Evolutionary conservation across 2,888 invertebrate genomes (phyloP).

Genomic region (Sarcophaga subvicina): DNA sequence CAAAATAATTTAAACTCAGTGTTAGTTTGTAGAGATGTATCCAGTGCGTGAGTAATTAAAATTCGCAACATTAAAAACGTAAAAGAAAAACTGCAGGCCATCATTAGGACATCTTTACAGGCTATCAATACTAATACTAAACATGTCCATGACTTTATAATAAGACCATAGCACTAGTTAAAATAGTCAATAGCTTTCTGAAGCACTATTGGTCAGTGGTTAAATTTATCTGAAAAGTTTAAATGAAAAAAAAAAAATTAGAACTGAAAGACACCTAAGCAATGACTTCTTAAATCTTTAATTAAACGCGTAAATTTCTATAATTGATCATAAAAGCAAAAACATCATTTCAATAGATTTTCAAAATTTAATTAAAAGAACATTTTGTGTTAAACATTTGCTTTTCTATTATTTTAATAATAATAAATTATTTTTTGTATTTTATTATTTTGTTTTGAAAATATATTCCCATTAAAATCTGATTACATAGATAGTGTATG

Average conservation of each 20-base stretch:
- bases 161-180: constrained; percentile 9
- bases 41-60: constrained; percentile 68
- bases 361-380: constrained; percentile 15
- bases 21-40: constrained; percentile 35
- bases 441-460: not conserved
- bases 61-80: constrained; percentile 60
- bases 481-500: constrained; percentile 34
- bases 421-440: constrained; percentile 8
- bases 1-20: constrained; percentile 64
- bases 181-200: constrained; percentile 6
- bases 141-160: constrained; percentile 36
- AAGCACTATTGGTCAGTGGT: constrained; percentile 18
- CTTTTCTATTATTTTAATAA: constrained; percentile 7
- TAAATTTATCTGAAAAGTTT: not conserved
- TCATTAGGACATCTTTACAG: constrained; percentile 56
- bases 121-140: constrained; percentile 41
- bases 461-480: constrained; percentile 41
- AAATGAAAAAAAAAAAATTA: not conserved
- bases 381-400: not conserved
- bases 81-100: constrained; percentile 59
- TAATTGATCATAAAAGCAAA: constrained; percentile 8
- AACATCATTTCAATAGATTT: not conserved
- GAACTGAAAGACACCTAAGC: not conserved
- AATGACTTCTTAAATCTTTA: not conserved
- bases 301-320: constrained; percentile 29